These are phyloP conservation scores for Nyctibius grandis DNA, from an alignment of 2,797 vertebrate genomes.

Conservation along the genomic window DNA sequence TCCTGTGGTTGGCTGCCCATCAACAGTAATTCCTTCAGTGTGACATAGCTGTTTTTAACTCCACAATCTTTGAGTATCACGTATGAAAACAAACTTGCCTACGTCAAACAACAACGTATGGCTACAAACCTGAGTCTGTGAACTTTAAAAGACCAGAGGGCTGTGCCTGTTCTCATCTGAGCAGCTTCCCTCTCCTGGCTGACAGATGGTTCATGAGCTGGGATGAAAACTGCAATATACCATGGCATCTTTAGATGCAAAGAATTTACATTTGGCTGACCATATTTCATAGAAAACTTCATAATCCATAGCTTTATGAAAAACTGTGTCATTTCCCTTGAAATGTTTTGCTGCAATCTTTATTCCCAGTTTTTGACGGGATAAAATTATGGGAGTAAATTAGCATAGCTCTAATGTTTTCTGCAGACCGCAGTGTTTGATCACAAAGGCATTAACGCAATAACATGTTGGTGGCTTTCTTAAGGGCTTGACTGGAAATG, in stretches of 20 bases:
- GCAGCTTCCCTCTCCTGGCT: not conserved
- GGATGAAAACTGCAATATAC: not conserved
- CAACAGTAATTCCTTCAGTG: not conserved
- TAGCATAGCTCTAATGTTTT: not conserved
- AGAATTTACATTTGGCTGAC: not conserved
- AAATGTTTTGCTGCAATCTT: not conserved
- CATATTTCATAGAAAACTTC: not conserved
- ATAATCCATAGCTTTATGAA: not conserved
- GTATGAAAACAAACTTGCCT: not conserved
- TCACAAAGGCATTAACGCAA: slow-evolving; percentile 12
- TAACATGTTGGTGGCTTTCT: slow-evolving; percentile 23
- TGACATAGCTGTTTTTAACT: not conserved
- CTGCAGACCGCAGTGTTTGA: not conserved
- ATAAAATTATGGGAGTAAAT: not conserved
- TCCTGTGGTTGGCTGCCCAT: not conserved
- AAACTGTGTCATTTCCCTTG: not conserved
- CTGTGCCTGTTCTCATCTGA: not conserved
- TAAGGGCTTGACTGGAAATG: slow-evolving; percentile 27
- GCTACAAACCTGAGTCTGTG: not conserved
- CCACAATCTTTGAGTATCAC: not conserved
- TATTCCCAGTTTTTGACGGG: not conserved
- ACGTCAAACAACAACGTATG: not conserved
- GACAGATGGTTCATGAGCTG: not conserved
- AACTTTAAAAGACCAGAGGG: not conserved
- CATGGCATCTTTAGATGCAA: not conserved